Evolutionary conservation across 1,140 invertebrate species (phyloP), one percentile per base, ranked within the genome.

Genomic region (Pemphigus obesinymphae): DNA sequence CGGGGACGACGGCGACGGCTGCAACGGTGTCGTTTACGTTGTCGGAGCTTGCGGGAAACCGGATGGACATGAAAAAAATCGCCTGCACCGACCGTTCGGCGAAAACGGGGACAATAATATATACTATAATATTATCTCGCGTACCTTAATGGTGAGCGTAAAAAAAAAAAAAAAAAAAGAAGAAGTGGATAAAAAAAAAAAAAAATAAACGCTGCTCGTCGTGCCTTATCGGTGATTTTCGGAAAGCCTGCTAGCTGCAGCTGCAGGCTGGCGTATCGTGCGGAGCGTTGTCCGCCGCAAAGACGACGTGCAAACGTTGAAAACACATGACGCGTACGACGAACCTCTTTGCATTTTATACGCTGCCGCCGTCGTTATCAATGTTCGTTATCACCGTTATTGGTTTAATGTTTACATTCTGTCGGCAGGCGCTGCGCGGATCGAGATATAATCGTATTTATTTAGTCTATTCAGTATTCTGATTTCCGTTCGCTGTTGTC

Each of bases 141-240:
- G 3, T 13, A 43, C 7, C n/a, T n/a, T 29, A 11, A 45, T 8
- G 29, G 17, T 63, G n/a, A 43, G 8, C 29, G 29, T 31, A 20
- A 31, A 20, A 73, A 2, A 34, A 70, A 68, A 76, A 58, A 61
- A 55, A 55, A 23, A 34, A 70, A 68, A 76, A 58, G 43, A 78
- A 55, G 8, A n/a, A 55, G 5, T 20, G 20, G 8, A 53, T 23
- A 53, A 53, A 53, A 53, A n/a, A n/a, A 29, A 66, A 63, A 75
- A 53, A 55, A 75, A 50, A 17, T 20, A 23, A 17, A 23, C n/a
- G 75, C 75, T 40, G 17, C 13, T 29, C 61, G 55, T 80, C 76
- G 76, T 66, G 61, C 76, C 53, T 61, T 80, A 80, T 80, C 76
- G 76, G 61, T 23, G 53, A 43, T 80, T 61, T 37, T 61, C 76